A percentile compares a stretch with the other conserved stretches of the same genome.
Conservation (phyloP, 2,888 invertebrate species). For the Nesidiocoris tenuis region DNA sequence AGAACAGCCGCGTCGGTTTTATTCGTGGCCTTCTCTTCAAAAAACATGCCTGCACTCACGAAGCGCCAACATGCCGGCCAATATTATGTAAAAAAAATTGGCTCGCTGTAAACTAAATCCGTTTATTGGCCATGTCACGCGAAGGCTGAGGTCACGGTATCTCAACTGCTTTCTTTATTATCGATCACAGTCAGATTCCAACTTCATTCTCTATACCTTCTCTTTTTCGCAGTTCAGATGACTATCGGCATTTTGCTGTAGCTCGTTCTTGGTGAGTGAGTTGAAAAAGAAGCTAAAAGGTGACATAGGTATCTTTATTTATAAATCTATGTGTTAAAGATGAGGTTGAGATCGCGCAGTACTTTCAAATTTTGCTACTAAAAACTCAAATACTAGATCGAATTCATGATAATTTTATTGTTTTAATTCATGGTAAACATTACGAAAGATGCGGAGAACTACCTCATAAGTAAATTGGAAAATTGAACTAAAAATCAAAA, state of each 20-base stretch:
- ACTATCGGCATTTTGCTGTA: not conserved
- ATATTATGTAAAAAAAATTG: constrained; percentile 2
- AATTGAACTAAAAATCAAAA: no score
- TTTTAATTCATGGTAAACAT: no score
- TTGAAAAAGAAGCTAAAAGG: no score
- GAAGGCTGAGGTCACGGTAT: constrained; percentile 19
- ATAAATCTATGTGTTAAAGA: no score
- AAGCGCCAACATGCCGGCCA: not conserved
- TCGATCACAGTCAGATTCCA: constrained; percentile 16
- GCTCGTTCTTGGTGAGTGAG: not conserved
- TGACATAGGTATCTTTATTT: no score
- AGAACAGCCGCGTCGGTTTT: not conserved
- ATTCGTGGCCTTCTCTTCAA: not conserved
- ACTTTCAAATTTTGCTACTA: no score
- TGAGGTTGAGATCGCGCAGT: no score
- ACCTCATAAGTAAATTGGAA: no score
- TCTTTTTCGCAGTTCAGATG: not conserved
- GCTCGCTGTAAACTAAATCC: constrained; percentile 14
- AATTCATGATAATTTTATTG: no score
- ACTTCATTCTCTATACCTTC: constrained; percentile 1
- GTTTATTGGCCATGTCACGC: constrained; percentile 25
- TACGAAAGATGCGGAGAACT: no score
- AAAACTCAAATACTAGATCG: no score
- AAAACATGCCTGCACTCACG: not conserved
- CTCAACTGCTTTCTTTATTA: constrained; percentile 6